A percentile compares a stretch with the other conserved stretches of the same genome.
Conservation (phyloP, 2,888 invertebrate genomes). For the Brenthis daphne region DNA sequence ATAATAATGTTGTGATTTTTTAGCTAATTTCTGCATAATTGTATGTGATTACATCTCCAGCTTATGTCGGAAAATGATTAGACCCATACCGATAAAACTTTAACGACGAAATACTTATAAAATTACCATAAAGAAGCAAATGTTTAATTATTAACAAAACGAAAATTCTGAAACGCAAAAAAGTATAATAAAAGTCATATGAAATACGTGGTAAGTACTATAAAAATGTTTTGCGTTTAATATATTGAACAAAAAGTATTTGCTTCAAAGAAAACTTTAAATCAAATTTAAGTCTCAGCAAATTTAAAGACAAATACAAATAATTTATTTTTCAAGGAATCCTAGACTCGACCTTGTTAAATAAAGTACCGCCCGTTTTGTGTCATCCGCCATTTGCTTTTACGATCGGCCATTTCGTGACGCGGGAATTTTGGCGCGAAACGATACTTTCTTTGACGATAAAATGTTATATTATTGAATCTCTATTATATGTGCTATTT, state of each 20-base stretch:
- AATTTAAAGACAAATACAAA: constrained; percentile 19
- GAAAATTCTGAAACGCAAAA: no score
- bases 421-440: constrained; percentile 44
- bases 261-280: background rate
- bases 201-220: no score
- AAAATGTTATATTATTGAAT: constrained; percentile 23
- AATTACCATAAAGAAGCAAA: no score
- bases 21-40: no score
- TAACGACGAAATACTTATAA: no score
- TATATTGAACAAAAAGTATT: background rate
- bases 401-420: constrained; percentile 43
- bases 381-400: constrained; percentile 44
- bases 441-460: constrained; percentile 35
- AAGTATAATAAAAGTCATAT: no score
- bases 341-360: constrained; percentile 29
- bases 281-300: background rate
- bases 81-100: no score
- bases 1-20: no score
- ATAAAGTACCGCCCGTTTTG: constrained; percentile 30
- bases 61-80: no score
- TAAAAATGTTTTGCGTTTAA: no score
- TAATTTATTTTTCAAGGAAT: constrained; percentile 27
- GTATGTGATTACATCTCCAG: no score
- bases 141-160: no score
- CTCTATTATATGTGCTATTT: constrained; percentile 18